phyloP scores from a whole-genome alignment of 2,888 invertebrate genomes.

The Neelides folsomi region DNA sequence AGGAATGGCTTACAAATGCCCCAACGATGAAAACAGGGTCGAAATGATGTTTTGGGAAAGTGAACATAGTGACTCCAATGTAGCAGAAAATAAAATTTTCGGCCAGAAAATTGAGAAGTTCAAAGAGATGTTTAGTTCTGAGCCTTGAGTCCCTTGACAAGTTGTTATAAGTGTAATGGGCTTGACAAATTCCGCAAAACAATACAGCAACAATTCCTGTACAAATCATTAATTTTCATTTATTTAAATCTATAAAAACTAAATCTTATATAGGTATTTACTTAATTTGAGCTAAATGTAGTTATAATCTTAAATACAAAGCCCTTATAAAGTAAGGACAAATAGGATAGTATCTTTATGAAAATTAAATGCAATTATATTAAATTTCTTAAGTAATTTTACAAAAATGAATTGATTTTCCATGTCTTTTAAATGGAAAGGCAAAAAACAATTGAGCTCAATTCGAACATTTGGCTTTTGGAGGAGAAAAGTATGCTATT shows the following conservation, averaged over 20 bases:
- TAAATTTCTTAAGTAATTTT: too few species aligned
- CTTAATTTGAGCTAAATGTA: too few species aligned
- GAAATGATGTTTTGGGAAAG: conserved; percentile 88
- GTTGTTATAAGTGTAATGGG: conserved; percentile 97
- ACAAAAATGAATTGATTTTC: too few species aligned
- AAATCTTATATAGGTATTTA: neutral
- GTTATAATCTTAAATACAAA: too few species aligned
- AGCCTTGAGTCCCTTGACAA: conserved; percentile 71
- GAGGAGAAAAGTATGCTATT: too few species aligned
- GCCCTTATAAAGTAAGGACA: too few species aligned
- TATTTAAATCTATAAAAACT: neutral
- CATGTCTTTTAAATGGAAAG: too few species aligned
- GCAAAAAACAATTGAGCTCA: too few species aligned
- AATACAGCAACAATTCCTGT: conserved; percentile 86
- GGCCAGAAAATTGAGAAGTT: conserved; percentile 84
- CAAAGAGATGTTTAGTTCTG: conserved; percentile 82
- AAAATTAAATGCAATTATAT: too few species aligned
- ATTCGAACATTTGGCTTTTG: too few species aligned
- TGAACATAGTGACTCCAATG: conserved; percentile 97
- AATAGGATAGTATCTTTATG: too few species aligned
- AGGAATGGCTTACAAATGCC: conserved; percentile 64
- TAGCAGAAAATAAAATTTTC: conserved; percentile 98
- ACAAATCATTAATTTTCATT: too few species aligned
- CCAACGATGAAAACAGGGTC: conserved; percentile 80
- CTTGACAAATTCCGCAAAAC: conserved; percentile 98